A percentile compares a stretch with the other conserved stretches of the same genome.
These are phyloP conservation scores for Stenopsyche tienmushanensis DNA, from an alignment of 1,140 invertebrate genomes.

Conservation along the genomic window DNA sequence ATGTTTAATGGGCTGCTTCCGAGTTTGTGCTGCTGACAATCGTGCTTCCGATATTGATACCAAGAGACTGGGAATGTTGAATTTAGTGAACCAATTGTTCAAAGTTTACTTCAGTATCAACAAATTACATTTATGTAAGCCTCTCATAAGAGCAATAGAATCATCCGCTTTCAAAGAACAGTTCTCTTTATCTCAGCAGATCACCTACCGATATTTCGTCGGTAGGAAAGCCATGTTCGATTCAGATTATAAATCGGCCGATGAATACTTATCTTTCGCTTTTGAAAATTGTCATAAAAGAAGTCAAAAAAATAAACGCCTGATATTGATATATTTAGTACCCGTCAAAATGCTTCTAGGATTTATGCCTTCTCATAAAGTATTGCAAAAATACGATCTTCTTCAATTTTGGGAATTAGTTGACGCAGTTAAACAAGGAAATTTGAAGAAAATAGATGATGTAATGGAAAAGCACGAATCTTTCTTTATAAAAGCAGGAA, in stretches of 20 bases:
- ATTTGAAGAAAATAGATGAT: conserved; percentile 80
- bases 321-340: conserved; percentile 94
- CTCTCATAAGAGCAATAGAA: conserved; percentile 94
- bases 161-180: conserved; percentile 84
- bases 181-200: conserved; percentile 83
- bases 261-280: conserved; percentile 89
- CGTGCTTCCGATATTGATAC: conserved; percentile 82
- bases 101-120: conserved; percentile 98
- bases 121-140: conserved; percentile 95
- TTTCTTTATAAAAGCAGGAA: conserved; percentile 93
- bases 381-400: conserved; percentile 89
- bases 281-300: conserved; percentile 85
- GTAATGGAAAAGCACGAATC: conserved; percentile 84
- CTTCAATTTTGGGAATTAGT: conserved; percentile 88
- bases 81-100: conserved; percentile 93
- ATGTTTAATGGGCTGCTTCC: conserved; percentile 89
- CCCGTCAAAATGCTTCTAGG: conserved; percentile 97
- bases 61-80: conserved; percentile 94
- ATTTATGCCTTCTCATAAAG: conserved; percentile 77
- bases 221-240: conserved; percentile 98
- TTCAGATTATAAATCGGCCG: conserved; percentile 90
- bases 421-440: conserved; percentile 84
- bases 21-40: conserved; percentile 95
- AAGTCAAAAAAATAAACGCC: conserved; percentile 85
- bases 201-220: conserved; percentile 96